These are phyloP conservation scores for Aphaenogaster floridana DNA, from an alignment of 1,140 invertebrate genomes.

Conservation along the genomic window DNA sequence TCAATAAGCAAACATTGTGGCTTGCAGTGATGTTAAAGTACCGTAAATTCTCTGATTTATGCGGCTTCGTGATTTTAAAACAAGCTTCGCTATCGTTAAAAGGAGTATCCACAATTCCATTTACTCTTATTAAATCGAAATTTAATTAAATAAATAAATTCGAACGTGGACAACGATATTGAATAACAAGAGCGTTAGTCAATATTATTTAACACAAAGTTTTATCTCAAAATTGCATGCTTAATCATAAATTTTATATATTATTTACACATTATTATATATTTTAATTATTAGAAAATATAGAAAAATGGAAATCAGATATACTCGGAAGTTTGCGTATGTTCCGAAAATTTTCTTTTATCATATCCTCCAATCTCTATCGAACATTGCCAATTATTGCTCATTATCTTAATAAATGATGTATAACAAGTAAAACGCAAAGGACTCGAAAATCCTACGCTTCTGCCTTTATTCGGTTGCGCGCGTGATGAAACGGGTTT, in stretches of 20 bases:
- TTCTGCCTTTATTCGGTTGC: slow-evolving; percentile 1
- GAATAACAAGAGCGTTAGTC: background rate
- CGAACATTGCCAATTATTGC: background rate
- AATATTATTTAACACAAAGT: background rate
- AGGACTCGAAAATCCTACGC: background rate
- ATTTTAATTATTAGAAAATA: background rate
- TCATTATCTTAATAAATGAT: background rate
- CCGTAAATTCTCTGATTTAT: slow-evolving; percentile 4
- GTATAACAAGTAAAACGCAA: background rate
- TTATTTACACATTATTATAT: background rate
- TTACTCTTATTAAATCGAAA: background rate
- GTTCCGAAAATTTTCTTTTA: background rate
- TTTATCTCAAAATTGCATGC: background rate
- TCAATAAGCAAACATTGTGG: slow-evolving; percentile 8
- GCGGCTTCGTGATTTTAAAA: background rate
- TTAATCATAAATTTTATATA: background rate
- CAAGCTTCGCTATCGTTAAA: background rate
- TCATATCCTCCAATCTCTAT: background rate
- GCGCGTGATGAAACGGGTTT: background rate
- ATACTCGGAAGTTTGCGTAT: background rate
- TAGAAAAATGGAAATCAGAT: background rate
- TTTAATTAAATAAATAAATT: background rate
- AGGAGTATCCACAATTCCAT: background rate
- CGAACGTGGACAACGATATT: too few species aligned
- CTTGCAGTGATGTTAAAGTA: background rate